phyloP scores from a whole-genome alignment of 2,797 vertebrate species.

The Enteromius argenteus region DNA sequence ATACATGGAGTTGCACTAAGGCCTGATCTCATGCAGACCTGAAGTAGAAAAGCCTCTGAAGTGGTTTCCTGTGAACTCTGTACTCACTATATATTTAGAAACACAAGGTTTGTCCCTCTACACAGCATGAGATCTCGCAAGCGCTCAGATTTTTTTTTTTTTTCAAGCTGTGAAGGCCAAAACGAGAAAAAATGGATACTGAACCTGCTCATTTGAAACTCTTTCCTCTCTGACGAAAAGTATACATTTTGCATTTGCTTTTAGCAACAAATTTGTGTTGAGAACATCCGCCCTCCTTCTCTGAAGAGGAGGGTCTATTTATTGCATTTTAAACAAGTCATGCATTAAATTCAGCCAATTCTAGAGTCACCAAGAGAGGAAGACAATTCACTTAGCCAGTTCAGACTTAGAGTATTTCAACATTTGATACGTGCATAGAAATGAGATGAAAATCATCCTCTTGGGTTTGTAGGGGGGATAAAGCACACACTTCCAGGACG shows the following conservation, averaged over 20 bases:
- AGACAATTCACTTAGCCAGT: not conserved
- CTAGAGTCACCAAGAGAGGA: conserved; percentile 8
- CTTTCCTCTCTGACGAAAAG: conserved; percentile 17
- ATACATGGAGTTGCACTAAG: not conserved
- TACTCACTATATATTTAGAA: not conserved
- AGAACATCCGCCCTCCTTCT: not conserved
- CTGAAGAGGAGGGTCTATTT: not conserved
- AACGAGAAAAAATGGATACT: conserved; percentile 11
- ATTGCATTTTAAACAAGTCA: conserved; percentile 33
- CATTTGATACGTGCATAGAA: not conserved
- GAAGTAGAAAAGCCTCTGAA: conserved; percentile 7
- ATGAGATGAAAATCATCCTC: conserved; percentile 1
- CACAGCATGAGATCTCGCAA: conserved; percentile 1
- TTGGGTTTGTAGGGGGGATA: not conserved
- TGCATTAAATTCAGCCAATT: conserved; percentile 24
- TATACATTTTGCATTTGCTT: conserved; percentile 15
- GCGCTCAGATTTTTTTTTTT: not conserved
- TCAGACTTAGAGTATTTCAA: not conserved
- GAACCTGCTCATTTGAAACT: conserved; percentile 2
- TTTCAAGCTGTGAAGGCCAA: conserved; percentile 8
- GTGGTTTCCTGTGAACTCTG: conserved; percentile 6
- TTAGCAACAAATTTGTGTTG: conserved; percentile 14
- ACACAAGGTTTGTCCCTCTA: not conserved
- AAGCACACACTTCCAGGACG: conserved; percentile 5
- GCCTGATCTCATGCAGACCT: conserved; percentile 12